phyloP scores from a whole-genome alignment of 2,113 vertebrate species.

The Melanostigma gelatinosum region DNA sequence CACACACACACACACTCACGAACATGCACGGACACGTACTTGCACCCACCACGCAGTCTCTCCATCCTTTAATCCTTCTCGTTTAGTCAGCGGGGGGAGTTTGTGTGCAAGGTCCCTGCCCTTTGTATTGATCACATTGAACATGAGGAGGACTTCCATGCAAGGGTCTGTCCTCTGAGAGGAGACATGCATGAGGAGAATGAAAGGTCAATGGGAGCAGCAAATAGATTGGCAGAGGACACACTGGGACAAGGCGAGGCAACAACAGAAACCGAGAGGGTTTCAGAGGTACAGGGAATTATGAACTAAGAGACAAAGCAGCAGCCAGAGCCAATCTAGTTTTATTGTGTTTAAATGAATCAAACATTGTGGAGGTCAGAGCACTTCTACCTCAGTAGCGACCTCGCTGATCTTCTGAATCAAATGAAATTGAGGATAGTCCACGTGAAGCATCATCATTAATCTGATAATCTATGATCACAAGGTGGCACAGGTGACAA shows the following conservation, averaged over 20 bases:
- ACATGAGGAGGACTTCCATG: slow-evolving; percentile 66
- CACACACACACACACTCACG: slow-evolving; percentile 23
- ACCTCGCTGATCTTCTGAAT: slow-evolving; percentile 70
- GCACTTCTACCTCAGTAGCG: slow-evolving; percentile 58
- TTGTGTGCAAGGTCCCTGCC: slow-evolving; percentile 74
- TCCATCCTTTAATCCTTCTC: slow-evolving; percentile 69
- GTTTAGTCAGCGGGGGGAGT: slow-evolving; percentile 66
- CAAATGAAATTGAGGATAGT: slow-evolving; percentile 67
- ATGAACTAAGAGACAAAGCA: slow-evolving; percentile 50
- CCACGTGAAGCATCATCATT: slow-evolving; percentile 72
- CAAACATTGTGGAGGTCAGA: slow-evolving; percentile 68
- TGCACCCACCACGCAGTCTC: slow-evolving; percentile 51
- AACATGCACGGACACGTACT: slow-evolving; percentile 49
- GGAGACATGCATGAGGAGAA: slow-evolving; percentile 66
- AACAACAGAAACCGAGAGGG: slow-evolving; percentile 54
- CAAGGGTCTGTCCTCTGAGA: slow-evolving; percentile 66
- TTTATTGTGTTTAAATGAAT: slow-evolving; percentile 76
- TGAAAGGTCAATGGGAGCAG: slow-evolving; percentile 73
- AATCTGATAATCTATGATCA: slow-evolving; percentile 73
- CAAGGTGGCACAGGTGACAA: slow-evolving; percentile 72
- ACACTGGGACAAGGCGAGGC: slow-evolving; percentile 47
- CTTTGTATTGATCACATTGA: slow-evolving; percentile 79
- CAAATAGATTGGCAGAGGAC: slow-evolving; percentile 67
- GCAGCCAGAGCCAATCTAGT: slow-evolving; percentile 54
- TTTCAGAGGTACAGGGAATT: slow-evolving; percentile 46